Base-by-base conservation (phyloP, 2,888 invertebrate species). In the Lissonota sp. region DNA sequence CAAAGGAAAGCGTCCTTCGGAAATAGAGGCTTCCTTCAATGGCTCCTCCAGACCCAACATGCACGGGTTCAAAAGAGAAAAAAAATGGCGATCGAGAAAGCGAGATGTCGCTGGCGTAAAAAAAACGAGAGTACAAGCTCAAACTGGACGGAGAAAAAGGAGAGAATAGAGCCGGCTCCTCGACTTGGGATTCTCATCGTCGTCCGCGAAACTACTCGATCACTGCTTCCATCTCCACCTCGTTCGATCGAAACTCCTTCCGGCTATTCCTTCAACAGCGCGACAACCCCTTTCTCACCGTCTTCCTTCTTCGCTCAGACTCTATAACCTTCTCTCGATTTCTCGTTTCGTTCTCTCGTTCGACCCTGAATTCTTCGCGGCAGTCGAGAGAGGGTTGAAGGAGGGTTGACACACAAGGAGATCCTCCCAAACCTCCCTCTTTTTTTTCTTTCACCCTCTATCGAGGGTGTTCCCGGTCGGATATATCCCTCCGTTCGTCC, bases 151-250 rank as follows among this genome's bases (percentile, higher is more conserved):
- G 55, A 62, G 57, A 16, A 55, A 67, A 72, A 67, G 53, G 77
- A 73, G 49, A 64, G 60, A 51, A 67, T 70, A 46, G 73, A 46
- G 73, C 12, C 46, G 67, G 26, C 60, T 80, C 67, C 71, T 75
- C 79, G 72, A 83, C 82, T 73, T 72, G 79, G 71, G 62, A 82
- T 82, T 79, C 82, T 51, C 82, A 60, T 75, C 76, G 72, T 73
- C 62, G 81, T 83, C 26, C 83, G 85, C 83, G 85, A 86, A 87
- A 87, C 86, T 86, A 85, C 87, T 86, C 85, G 84, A 87, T 85
- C 88, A 84, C 82, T 79, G 80, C 84, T 78, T 85, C 26, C 26
- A 26, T 79, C 82, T 80, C 80, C 80, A 74, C 63, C 75, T 83
- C 80, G 75, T 42, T 26, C 26, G 26, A 26, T 26, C 6, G 42